These are phyloP conservation scores for Leuciscus waleckii DNA, from an alignment of 2,797 vertebrate species.

Conservation along the genomic window DNA sequence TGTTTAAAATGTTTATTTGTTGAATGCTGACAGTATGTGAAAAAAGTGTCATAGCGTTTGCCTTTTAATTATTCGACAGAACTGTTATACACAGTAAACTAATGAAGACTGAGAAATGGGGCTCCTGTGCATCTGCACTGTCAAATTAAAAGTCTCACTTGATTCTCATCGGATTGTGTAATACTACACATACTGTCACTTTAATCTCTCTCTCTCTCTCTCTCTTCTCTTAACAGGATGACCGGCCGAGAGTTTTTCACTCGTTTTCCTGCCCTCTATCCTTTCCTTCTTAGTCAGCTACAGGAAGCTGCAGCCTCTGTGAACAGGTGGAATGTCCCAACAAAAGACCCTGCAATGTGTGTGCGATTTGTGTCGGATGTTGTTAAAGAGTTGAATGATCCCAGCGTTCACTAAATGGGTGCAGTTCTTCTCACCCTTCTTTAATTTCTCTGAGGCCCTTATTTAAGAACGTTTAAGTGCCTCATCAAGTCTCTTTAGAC, in stretches of 20 bases:
- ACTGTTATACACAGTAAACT: background rate
- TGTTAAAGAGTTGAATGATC: slow-evolving; percentile 21
- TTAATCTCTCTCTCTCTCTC: background rate
- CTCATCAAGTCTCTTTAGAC: slow-evolving; percentile 57
- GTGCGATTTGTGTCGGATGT: slow-evolving; percentile 37
- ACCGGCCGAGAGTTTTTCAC: slow-evolving; percentile 96
- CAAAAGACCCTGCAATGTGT: background rate
- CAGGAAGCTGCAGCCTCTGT: slow-evolving; percentile 84
- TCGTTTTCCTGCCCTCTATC: slow-evolving; percentile 91
- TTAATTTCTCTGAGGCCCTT: slow-evolving; percentile 52
- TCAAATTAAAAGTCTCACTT: background rate
- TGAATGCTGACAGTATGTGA: background rate
- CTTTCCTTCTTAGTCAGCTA: slow-evolving; percentile 91
- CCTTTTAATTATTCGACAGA: background rate
- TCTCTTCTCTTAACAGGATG: slow-evolving; percentile 81
- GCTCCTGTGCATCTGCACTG: background rate
- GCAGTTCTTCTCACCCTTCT: slow-evolving; percentile 42
- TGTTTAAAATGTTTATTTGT: background rate
- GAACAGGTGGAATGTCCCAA: slow-evolving; percentile 80
- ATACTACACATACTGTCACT: background rate
- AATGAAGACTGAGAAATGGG: background rate
- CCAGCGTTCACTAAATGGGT: background rate
- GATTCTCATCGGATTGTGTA: background rate
- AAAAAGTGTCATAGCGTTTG: background rate
- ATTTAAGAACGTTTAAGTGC: slow-evolving; percentile 56